Evolutionary conservation across 2,888 invertebrate species (phyloP), one percentile per base, ranked within the genome.

Genomic region (Platerodrilus igneus): DNA sequence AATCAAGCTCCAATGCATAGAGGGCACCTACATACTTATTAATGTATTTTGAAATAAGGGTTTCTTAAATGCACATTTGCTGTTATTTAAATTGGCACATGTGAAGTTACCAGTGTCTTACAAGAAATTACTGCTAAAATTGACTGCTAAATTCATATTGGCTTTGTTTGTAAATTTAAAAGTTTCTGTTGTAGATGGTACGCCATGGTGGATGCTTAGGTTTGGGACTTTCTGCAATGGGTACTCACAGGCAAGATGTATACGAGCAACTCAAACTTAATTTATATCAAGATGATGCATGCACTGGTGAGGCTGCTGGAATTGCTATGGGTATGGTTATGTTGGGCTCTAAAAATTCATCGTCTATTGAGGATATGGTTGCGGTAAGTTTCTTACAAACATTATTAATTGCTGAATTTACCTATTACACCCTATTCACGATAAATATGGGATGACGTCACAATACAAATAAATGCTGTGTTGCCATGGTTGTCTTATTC

Each of bases 321-420:
- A 88, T 99, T 52, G 94, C 95, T 1, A 97, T 99, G 95, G 99
- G 99, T 28, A 86, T 99, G 80, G 95, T 97, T 0, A 97, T 97
- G 97, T 72, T 97, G 54, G 99, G 97, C 2, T 95, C 96, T 0
- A 88, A 94, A 62, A 82, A 89, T 58, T 80, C 86, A 0, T 79
- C 83, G 45, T 88, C 91, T 2, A 90, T 94, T 50, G 86, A 90
- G 66, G 93, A 94, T 62, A 94, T 95, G 93, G 90, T 92, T 27
- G 86, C 83, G 49, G 81, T 79, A 68, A 76, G 77, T 77, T n/a
- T n/a, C n/a, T n/a, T n/a, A n/a, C n/a, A n/a, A n/a, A n/a, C n/a
- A n/a, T n/a, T n/a, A n/a, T n/a, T n/a, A n/a, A n/a, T n/a, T n/a
- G n/a, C n/a, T n/a, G n/a, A n/a, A n/a, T n/a, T n/a, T n/a, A n/a